Percentiles rank a stretch among this genome's conserved stretches.
These are phyloP conservation scores for Brenthis daphne DNA, from an alignment of 2,888 invertebrate species.

Conservation along the genomic window DNA sequence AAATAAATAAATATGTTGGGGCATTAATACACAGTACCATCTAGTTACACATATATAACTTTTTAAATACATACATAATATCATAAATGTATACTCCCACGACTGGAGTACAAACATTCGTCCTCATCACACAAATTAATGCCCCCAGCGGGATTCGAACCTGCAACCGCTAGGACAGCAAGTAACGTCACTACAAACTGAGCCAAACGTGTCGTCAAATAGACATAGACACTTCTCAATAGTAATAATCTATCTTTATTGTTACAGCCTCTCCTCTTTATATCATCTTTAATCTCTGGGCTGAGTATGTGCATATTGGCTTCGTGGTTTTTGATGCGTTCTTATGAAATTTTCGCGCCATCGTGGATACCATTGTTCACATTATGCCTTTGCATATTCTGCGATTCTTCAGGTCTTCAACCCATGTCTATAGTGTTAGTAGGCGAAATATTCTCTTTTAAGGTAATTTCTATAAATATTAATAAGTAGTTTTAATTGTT, in stretches of 20 bases:
- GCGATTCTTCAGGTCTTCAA: constrained; percentile 77
- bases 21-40: too few relatives aligned
- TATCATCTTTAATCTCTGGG: constrained; percentile 63
- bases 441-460: constrained; percentile 78
- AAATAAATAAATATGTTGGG: too few relatives aligned
- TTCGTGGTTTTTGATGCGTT: constrained; percentile 64
- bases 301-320: constrained; percentile 67
- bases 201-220: too few relatives aligned
- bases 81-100: too few relatives aligned
- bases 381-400: constrained; percentile 76
- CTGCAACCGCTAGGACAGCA: too few relatives aligned
- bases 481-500: constrained; percentile 5
- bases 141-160: too few relatives aligned
- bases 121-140: too few relatives aligned
- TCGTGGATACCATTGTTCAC: constrained; percentile 77
- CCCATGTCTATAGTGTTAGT: constrained; percentile 76
- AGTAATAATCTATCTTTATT: not conserved
- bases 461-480: constrained; percentile 49
- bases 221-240: too few relatives aligned
- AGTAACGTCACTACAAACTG: too few relatives aligned
- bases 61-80: too few relatives aligned
- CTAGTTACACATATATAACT: too few relatives aligned
- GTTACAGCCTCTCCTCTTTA: constrained; percentile 60
- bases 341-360: constrained; percentile 52
- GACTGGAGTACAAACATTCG: too few relatives aligned